phyloP scores from a whole-genome alignment of 64 coral and sea anemone genomes.

The Montipora sp. region DNA sequence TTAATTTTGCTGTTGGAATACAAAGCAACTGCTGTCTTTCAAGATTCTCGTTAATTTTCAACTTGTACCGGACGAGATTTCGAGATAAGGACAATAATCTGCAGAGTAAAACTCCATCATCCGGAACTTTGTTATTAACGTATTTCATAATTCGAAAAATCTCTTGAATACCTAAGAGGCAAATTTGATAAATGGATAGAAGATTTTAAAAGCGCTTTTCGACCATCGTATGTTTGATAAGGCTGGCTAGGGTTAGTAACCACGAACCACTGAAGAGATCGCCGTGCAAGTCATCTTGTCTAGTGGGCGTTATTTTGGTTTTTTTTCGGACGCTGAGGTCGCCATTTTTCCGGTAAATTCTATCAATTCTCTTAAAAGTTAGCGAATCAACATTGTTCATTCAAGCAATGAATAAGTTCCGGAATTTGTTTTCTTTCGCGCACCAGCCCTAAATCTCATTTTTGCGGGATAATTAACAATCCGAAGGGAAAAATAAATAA shows the following conservation, averaged over 20 bases:
- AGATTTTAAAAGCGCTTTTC: background rate
- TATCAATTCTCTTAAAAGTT: background rate
- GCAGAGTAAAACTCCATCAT: background rate
- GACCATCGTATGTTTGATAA: background rate
- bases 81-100: background rate
- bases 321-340: background rate
- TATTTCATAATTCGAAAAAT: background rate
- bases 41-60: background rate
- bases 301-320: background rate
- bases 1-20: background rate
- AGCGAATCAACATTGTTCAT: background rate
- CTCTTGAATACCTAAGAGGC: background rate
- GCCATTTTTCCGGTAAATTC: background rate
- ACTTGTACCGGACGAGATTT: constrained; percentile 10
- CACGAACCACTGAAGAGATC: background rate
- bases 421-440: background rate
- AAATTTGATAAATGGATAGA: background rate
- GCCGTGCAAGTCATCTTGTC: background rate
- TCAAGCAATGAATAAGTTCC: background rate
- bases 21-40: background rate
- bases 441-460: background rate
- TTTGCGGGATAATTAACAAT: background rate
- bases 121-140: background rate
- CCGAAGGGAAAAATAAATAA: constrained; percentile 8
- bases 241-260: too few species aligned